Conservation (phyloP, 1,140 invertebrate species). For the Aphis gossypii region DNA sequence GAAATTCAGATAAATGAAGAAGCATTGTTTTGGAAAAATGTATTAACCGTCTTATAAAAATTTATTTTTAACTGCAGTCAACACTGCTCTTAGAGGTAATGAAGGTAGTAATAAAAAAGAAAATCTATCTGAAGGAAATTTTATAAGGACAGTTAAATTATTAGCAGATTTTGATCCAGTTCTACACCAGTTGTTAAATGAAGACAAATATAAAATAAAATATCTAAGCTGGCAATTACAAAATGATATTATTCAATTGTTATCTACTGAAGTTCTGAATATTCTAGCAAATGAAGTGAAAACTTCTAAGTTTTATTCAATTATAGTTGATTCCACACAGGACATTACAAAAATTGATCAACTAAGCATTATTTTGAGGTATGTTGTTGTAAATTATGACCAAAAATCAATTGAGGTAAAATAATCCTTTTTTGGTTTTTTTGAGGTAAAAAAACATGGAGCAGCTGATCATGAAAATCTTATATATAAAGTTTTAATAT, state of each 20-base stretch:
- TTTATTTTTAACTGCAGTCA: constrained; percentile 18
- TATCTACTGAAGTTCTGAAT: not conserved
- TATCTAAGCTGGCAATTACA: constrained; percentile 21
- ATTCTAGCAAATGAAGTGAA: not conserved
- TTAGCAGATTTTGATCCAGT: constrained; percentile 13
- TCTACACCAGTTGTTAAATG: not conserved
- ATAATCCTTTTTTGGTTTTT: constrained; percentile 6
- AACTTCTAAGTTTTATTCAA: not conserved
- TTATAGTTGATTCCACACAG: constrained; percentile 24
- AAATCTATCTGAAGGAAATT: constrained; percentile 1
- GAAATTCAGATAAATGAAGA: not conserved
- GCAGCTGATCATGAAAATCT: not conserved
- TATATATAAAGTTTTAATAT: not conserved
- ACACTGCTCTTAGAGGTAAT: constrained; percentile 20
- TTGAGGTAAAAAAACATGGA: not conserved
- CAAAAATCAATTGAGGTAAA: not conserved
- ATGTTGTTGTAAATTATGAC: not conserved
- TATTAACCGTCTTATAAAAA: constrained; percentile 16
- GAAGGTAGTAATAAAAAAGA: not conserved
- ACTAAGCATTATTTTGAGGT: constrained; percentile 26
- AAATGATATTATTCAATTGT: constrained; percentile 32
- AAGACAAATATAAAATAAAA: constrained; percentile 7
- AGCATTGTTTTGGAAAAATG: constrained; percentile 26
- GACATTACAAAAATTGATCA: constrained; percentile 31
- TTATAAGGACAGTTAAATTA: not conserved